Base-by-base conservation (phyloP, 2,888 invertebrate genomes). In the Idaea dimidiata region DNA sequence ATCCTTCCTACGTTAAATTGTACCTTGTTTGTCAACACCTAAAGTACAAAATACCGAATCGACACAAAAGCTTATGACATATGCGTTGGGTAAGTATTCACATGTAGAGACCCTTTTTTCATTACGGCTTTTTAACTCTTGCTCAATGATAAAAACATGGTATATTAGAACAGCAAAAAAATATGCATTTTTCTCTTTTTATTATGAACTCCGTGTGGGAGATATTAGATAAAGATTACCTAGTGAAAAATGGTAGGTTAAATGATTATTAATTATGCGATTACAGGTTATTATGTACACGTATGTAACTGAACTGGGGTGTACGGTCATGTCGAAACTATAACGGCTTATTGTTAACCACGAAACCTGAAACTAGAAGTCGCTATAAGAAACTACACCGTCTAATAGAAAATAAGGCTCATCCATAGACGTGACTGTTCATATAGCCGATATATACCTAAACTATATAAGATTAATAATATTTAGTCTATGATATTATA, bases 51-150 rank as follows among this genome's bases (percentile, higher is more conserved):
- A 43, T 24, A 24, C 24, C 6, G 10, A 7, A 14, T 10, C 3
- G 43, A 43, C 43, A 8, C 43, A 43, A 43, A 43, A 43, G 43
- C 43, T 10, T 10, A 7, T 43, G 43, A 10, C 43, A 43, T 43
- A 43, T 8, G 43, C 14, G 8, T 43, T 0, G 8, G 43, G 43
- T 43, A 43, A 43, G 43, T 10, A 43, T 43, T 43, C 14, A 8
- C 43, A 43, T 43, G 43, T 14, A 43, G 43, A 43, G 43, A 43
- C 43, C 43, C 69, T 66, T 74, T 68, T 74, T 71, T 72, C 70
- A 62, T 63, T 69, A 66, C 65, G 59, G 68, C 71, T 73, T 72
- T 71, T 72, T 73, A 73, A 68, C 63, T 66, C 43, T 14, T 43
- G 43, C 43, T 7, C 43, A 14, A 43, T 43, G 43, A 43, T 43